Conservation (phyloP, 2,888 invertebrate species). For the Liodrosophila aerea region DNA sequence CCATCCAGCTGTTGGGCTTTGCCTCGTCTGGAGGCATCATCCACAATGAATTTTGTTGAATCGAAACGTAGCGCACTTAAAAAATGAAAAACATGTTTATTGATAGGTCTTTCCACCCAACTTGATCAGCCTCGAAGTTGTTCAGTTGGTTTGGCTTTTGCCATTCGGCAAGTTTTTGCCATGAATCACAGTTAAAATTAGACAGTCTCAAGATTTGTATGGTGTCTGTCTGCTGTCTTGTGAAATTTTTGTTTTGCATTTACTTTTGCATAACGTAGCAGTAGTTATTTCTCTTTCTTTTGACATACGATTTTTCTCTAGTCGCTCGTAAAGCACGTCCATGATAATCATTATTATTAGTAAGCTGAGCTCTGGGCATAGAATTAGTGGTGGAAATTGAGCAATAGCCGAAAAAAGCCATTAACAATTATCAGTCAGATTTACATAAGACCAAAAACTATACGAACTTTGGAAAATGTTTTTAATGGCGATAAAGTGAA, state of each 20-base stretch:
- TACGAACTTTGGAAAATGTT: constrained; percentile 36
- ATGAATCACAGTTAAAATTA: constrained; percentile 73
- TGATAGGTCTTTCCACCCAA: constrained; percentile 40
- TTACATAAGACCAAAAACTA: constrained; percentile 56
- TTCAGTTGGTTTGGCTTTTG: constrained; percentile 30
- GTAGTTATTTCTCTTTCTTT: constrained; percentile 29
- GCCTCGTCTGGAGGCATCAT: constrained; percentile 3
- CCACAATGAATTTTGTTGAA: constrained; percentile 24
- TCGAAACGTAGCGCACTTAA: constrained; percentile 58
- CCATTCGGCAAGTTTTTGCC: constrained; percentile 48
- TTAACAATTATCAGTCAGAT: constrained; percentile 47
- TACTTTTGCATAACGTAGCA: constrained; percentile 63
- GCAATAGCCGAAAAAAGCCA: constrained; percentile 51
- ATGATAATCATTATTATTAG: constrained; percentile 34
- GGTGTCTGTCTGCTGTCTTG: constrained; percentile 5
- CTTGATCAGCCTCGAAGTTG: constrained; percentile 25
- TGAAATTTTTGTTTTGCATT: constrained; percentile 17
- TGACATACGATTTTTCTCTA: constrained; percentile 23
- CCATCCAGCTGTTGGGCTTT: constrained; percentile 22
- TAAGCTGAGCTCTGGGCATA: constrained; percentile 25
- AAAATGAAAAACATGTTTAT: constrained; percentile 63
- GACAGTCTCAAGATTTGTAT: constrained; percentile 38
- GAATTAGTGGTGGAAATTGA: constrained; percentile 63
- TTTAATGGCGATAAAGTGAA: constrained; percentile 51
- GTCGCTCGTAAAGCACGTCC: constrained; percentile 11